Base-by-base conservation (phyloP, 2,797 vertebrate genomes). In the Xenops minutus region DNA sequence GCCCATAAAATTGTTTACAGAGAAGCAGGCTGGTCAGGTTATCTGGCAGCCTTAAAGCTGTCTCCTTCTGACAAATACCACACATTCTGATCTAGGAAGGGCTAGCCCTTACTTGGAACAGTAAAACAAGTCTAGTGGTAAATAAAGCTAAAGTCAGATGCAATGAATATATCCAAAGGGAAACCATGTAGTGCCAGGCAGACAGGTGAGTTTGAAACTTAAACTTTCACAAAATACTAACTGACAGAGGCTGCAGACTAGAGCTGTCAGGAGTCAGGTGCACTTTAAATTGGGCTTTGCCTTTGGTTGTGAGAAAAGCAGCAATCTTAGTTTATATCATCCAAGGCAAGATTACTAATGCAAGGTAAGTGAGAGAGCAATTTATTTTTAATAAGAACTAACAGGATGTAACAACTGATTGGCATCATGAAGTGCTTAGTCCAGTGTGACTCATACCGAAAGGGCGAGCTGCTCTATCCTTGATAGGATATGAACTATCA, bases 41-140 rank as follows among this genome's bases (percentile, higher is more conserved):
- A 92, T 95, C 86, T 84, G 54, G 39, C 72, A 92, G 64, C 54
- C 76, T 37, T 68, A 87, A 87, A 95, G 59, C 76, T 78, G 48
- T 37, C n/a, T 62, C 58, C 7, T 77, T 59, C 54, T 96, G 84
- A 87, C 46, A 88, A 92, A 77, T 19, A 75, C 29, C 44, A 41
- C 51, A 52, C 2, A 0, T 56, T 46, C 63, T 83, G 54, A 49
- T 68, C 54, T 69, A 64, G 58, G 74, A 66, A 88, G 32, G 72
- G n/a, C 74, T 73, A 51, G 46, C 21, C 55, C 55, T 84, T 81
- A 43, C 67, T 76, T 36, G 22, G 67, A 93, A 79, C 4, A 29
- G 59, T 49, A 64, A 71, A 77, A 76, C 52, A 82, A 87, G 64
- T 22, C 44, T 43, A 67, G 41, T 27, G 22, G n/a, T 71, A 79